Evolutionary conservation across 2,888 invertebrate species (phyloP), one percentile per base, ranked within the genome.

Genomic region (Aporophyla nigra): DNA sequence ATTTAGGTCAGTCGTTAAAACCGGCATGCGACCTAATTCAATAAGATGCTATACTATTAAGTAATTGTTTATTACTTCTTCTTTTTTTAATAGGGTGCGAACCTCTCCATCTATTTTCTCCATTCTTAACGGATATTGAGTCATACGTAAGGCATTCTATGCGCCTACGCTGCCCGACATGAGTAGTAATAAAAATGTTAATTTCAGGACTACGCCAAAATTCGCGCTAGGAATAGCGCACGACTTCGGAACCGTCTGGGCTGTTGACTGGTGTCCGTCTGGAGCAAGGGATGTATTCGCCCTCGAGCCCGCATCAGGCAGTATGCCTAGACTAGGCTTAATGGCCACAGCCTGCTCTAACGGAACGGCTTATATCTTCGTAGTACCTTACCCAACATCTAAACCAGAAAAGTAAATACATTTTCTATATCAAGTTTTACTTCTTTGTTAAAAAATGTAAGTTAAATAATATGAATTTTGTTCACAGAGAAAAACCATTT

Each of bases 241-340:
- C 87, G 96, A 97, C 53, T 97, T 94, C 84, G 98, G 98, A 16
- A 97, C 97, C 1, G 94, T 98, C 33, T 98, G 98, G 98, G 96
- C 97, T 46, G 94, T 98, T 94, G 97, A 97, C 87, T 98, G 98
- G 98, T 98, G 98, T 92, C 98, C 98, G 10, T 98, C 98, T 0
- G 98, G 98, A 16, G 97, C 97, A 78, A 97, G 97, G 83, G 97
- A 97, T 75, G 9, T 14, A 0, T 56, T 79, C 10, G 67, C 84
- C 59, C 7, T 21, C 5, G 69, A 74, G 9, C 61, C 65, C 0
- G 43, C 67, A 21, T 6, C 43, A 9, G 68, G 74, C 27, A 65
- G 63, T 51, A 27, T 71, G 46, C 56, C 73, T 1, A 94, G 98
- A 86, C 94, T 98, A 88, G 98, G 98, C 5, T 92, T 98, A n/a